Base-by-base conservation (phyloP, 2,797 vertebrate genomes). In the Thaleichthys pacificus region DNA sequence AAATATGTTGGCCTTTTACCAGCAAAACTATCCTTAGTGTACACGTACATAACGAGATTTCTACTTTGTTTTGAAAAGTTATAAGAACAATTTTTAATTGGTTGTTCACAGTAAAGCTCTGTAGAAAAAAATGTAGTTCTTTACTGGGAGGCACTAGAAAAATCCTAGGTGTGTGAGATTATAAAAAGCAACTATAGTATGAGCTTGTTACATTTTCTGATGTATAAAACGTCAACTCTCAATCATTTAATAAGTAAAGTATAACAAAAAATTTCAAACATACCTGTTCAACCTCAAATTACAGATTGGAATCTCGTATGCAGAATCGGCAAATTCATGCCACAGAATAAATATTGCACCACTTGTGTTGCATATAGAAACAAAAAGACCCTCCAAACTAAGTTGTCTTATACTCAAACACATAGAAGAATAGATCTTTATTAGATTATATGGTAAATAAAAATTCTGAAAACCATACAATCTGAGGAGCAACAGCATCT, bases 301-400 rank as follows among this genome's bases (percentile, higher is more conserved):
- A 80, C 81, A 82, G 70, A 80, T 63, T 72, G 76, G 81, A 84
- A 77, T 74, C 75, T 86, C 83, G 82, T 77, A 80, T 80, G 77
- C 74, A 82, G 69, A 82, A 80, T 68, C 67, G 81, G 72, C 83
- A 76, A 75, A 76, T 85, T 77, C 77, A 80, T 78, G 82, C 79
- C 85, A 77, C 71, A 87, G 91, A 89, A 88, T 81, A 90, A 90
- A 91, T 93, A 94, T 93, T 93, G 92, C 93, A 93, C 93, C 87
- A 89, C 89, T 87, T 84, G 73, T 85, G 82, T 89, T 89, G 91
- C 91, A 91, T 87, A 92, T 84, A 77, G 77, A 80, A 84, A 71
- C 71, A 67, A 78, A 81, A 71, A 82, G 71, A 84, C 83, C 82
- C 80, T 73, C 83, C 84, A 82, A 82, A 82, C 70, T 84, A 86